Base-by-base conservation (phyloP, 2,797 vertebrate genomes). In the Hyperoplus immaculatus region DNA sequence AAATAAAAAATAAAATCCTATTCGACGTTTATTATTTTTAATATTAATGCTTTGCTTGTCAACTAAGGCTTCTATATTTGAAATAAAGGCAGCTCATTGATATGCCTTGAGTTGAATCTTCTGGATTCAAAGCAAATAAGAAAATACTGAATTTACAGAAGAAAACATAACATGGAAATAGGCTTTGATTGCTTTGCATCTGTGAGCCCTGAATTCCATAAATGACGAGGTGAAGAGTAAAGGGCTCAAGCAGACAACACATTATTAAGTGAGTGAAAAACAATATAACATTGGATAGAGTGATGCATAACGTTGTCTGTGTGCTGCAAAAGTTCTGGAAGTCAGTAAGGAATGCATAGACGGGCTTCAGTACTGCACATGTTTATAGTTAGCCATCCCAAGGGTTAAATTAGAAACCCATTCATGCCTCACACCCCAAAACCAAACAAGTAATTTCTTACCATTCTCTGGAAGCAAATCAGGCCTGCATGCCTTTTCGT, bases 401-500 rank as follows among this genome's bases (percentile, higher is more conserved):
- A 18, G 72, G 73, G 88, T 87, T 91, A 75, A 87, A 92, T 92
- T 90, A 87, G 83, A 89, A 83, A 84, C 60, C 18, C 72, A 75
- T 79, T 91, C 85, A 81, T 63, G 73, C 83, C 79, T 84, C 78
- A 70, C 80, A 73, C 75, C 83, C 88, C 83, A 88, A 87, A 88
- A 86, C 78, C 77, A 89, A 89, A 91, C 84, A 81, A 85, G 80
- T 85, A 69, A 92, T 91, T 89, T 89, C 76, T 85, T 72, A 59
- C 70, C 77, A 74, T 91, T 91, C 82, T 92, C 88, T 76, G 8
- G 62, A 82, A 90, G 82, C 82, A 64, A 85, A 90, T 89, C 88
- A 83, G 63, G 77, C 79, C 83, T 83, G 76, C 67, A 29, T 29
- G 29, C 29, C 29, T 76, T 88, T 90, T 82, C 86, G 73, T 92